Evolutionary conservation across 30 jellyfish, hydroid and myxozoan species (phyloP).

Genomic region (Chironex yamaguchii): DNA sequence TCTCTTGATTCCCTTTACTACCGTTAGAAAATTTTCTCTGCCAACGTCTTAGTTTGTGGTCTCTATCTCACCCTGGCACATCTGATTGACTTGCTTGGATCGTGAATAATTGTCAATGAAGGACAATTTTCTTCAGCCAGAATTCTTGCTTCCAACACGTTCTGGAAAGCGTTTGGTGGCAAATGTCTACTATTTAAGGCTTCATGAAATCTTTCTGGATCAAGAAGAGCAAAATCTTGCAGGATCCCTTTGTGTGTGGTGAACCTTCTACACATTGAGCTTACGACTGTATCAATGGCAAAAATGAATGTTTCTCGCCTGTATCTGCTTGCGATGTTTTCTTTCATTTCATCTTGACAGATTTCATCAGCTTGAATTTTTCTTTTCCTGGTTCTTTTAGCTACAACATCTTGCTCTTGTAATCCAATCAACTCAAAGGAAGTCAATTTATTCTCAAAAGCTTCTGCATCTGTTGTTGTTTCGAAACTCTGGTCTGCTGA

Average conservation of each 20-base stretch:
- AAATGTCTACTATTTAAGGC: neutral
- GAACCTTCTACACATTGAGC: neutral
- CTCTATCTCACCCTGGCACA: neutral
- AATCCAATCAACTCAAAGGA: neutral
- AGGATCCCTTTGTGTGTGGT: constrained; percentile 11
- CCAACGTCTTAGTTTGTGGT: neutral
- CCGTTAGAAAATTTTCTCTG: neutral
- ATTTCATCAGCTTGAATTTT: neutral
- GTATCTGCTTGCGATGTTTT: neutral
- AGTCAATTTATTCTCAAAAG: neutral
- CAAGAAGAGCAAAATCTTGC: neutral
- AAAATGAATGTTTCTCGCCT: constrained; percentile 9
- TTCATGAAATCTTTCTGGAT: constrained; percentile 3
- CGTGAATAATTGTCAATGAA: neutral
- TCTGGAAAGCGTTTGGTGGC: neutral
- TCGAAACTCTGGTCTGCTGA: neutral
- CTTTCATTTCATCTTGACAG: neutral
- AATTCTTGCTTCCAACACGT: neutral
- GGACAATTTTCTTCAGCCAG: neutral
- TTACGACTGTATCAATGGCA: neutral
- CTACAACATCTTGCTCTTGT: neutral
- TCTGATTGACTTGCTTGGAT: neutral
- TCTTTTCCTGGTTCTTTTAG: neutral
- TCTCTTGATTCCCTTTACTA: neutral
- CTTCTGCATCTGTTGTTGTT: constrained; percentile 26